Evolutionary conservation across 2,113 vertebrate genomes (phyloP), one percentile per base, ranked within the genome.

Genomic region (Tyto alba): DNA sequence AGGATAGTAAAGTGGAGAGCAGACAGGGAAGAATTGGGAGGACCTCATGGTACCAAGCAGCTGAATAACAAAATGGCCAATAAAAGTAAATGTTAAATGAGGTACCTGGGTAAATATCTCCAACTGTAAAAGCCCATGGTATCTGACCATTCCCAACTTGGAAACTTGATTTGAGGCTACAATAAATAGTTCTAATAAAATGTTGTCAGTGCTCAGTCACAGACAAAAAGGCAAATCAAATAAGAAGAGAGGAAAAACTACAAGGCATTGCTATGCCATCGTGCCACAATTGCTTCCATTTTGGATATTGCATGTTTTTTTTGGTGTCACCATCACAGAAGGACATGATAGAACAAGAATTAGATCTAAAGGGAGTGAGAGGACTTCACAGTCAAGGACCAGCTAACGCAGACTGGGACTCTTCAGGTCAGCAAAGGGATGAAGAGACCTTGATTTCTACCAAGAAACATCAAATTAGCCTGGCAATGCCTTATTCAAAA

Each of bases 331-430:
- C 29, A 13, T n/a, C 22, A 25, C n/a, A 60, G 32, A 25, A 57
- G 7, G 9, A 30, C 25, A 17, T 16, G 14, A 27, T 1, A 48
- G 41, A 89, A 57, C 8, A 79, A 38, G 47, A 56, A 27, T 34
- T 34, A 32, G 27, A 14, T 8, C 21, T 5, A 68, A 6, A 55
- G 13, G 15, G 1, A 0, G 0, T 23, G 11, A 40, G 22, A n/a
- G 19, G 8, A 8, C 7, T 23, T 55, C 32, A 25, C 10, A 30
- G 57, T 25, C 20, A 53, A 36, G 72, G 47, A 53, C 10, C 14
- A 53, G n/a, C n/a, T 86, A 29, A 75, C 83, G 52, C 36, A 63
- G 62, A 17, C 27, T 47, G 21, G 10, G 30, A 47, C 13, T 68
- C 43, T 32, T 67, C 23, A 84, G 59, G 38, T 25, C 29, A 60